Evolutionary conservation across 1,140 invertebrate genomes (phyloP).

Genomic region (Drosophila carrolli): DNA sequence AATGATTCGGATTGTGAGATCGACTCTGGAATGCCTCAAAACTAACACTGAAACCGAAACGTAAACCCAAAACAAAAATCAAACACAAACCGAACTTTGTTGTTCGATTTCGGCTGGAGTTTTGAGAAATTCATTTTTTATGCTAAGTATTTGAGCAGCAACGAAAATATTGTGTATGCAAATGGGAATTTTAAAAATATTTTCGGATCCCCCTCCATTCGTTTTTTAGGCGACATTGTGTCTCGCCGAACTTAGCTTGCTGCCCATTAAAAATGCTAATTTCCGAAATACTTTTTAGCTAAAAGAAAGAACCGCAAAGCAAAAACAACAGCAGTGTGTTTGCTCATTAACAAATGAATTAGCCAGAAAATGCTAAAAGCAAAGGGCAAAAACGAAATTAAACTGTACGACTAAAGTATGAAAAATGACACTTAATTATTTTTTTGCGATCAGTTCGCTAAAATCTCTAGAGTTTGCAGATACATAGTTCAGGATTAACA

Average conservation of each 20-base stretch:
- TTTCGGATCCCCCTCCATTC: constrained; percentile 5
- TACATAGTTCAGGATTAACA: too few species aligned
- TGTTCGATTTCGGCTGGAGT: constrained; percentile 22
- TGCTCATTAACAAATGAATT: constrained; percentile 77
- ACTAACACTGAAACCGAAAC: constrained; percentile 2
- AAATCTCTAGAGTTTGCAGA: background rate
- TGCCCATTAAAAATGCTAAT: constrained; percentile 78
- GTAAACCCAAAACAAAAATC: constrained; percentile 27
- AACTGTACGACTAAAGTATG: constrained; percentile 1
- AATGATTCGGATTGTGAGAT: constrained; percentile 59
- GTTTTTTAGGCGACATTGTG: constrained; percentile 70
- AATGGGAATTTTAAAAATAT: constrained; percentile 25
- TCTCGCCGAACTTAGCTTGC: constrained; percentile 58
- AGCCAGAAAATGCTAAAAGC: constrained; percentile 54
- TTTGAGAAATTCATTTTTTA: constrained; percentile 73
- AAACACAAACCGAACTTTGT: constrained; percentile 6
- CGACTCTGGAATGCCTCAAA: constrained; percentile 30
- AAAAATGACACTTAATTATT: constrained; percentile 8
- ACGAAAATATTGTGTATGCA: constrained; percentile 39
- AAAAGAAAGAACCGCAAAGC: constrained; percentile 21
- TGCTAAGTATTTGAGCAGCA: constrained; percentile 57
- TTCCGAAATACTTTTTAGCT: constrained; percentile 50
- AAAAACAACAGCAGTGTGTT: constrained; percentile 27
- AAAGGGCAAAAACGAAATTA: constrained; percentile 11
- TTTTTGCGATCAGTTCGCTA: constrained; percentile 6